These are phyloP conservation scores for Thymelicus acteon DNA, from an alignment of 2,888 invertebrate species.

Conservation along the genomic window DNA sequence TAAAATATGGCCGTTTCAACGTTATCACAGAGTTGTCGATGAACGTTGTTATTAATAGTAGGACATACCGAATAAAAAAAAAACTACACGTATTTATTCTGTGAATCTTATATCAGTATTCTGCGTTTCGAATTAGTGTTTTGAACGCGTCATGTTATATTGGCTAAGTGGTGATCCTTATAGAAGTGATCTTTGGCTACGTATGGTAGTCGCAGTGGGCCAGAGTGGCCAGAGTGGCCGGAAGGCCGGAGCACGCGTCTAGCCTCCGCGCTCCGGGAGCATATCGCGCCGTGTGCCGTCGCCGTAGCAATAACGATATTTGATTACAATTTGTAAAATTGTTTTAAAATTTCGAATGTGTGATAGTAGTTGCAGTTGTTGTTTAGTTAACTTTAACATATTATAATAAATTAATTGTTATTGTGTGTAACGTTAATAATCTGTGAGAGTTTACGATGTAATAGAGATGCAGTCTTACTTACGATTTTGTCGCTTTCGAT, in stretches of 20 bases:
- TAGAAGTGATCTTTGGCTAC: constrained; percentile 22
- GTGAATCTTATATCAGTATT: constrained; percentile 32
- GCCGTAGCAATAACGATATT: constrained; percentile 84
- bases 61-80: constrained; percentile 12
- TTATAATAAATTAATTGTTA: constrained; percentile 78
- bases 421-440: constrained; percentile 82
- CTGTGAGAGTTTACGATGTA: constrained; percentile 73
- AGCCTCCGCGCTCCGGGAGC: constrained; percentile 53
- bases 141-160: constrained; percentile 14
- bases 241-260: constrained; percentile 9
- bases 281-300: constrained; percentile 69
- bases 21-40: constrained; percentile 10
- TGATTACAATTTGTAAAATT: constrained; percentile 83
- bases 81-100: constrained; percentile 21
- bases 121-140: constrained; percentile 24
- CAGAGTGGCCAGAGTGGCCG: constrained; percentile 18
- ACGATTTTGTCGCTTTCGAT: constrained; percentile 68
- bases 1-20: constrained; percentile 16
- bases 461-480: constrained; percentile 60
- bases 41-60: constrained; percentile 16
- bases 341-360: constrained; percentile 85
- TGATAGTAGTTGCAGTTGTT: constrained; percentile 86
- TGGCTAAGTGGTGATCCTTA: constrained; percentile 22
- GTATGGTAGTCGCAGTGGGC: constrained; percentile 16
- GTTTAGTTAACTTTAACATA: constrained; percentile 82